phyloP scores from a whole-genome alignment of 2,888 invertebrate species.

The Pterostichus madidus region DNA sequence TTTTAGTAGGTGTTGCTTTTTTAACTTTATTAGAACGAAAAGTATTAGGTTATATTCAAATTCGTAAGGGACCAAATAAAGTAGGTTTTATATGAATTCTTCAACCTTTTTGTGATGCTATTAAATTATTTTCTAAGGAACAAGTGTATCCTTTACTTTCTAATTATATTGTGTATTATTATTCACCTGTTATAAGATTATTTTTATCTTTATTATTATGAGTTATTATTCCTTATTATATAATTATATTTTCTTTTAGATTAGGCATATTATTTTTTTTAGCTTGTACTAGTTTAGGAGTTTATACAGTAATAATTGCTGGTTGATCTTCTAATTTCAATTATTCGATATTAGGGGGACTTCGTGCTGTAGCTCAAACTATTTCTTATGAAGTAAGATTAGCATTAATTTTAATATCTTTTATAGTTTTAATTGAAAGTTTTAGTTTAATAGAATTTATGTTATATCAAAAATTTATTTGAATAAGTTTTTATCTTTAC shows the following conservation, averaged over 20 bases:
- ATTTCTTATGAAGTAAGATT: slow-evolving; percentile 89
- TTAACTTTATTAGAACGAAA: slow-evolving; percentile 81
- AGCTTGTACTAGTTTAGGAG: slow-evolving; percentile 72
- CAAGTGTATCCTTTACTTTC: no score
- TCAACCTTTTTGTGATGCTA: slow-evolving; percentile 78
- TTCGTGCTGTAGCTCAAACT: slow-evolving; percentile 85
- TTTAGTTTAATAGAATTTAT: no score
- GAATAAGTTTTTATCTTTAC: no score
- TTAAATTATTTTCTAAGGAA: slow-evolving; percentile 86
- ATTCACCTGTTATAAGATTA: slow-evolving; percentile 79
- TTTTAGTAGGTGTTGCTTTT: slow-evolving; percentile 81
- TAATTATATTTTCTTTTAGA: slow-evolving; percentile 73
- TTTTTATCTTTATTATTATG: slow-evolving; percentile 81
- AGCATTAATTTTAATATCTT: slow-evolving; percentile 77
- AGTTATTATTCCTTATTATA: slow-evolving; percentile 74
- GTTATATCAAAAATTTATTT: no score
- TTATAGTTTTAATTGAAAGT: no score
- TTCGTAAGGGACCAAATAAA: slow-evolving; percentile 88
- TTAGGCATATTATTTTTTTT: slow-evolving; percentile 76
- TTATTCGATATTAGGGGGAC: slow-evolving; percentile 84
- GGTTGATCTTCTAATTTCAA: slow-evolving; percentile 87
- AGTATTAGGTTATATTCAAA: slow-evolving; percentile 85
- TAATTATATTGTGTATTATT: no score
- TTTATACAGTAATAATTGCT: slow-evolving; percentile 82
- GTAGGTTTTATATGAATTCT: slow-evolving; percentile 82